Conservation (phyloP, 2,113 vertebrate genomes). For the Trematomus loennbergii region DNA sequence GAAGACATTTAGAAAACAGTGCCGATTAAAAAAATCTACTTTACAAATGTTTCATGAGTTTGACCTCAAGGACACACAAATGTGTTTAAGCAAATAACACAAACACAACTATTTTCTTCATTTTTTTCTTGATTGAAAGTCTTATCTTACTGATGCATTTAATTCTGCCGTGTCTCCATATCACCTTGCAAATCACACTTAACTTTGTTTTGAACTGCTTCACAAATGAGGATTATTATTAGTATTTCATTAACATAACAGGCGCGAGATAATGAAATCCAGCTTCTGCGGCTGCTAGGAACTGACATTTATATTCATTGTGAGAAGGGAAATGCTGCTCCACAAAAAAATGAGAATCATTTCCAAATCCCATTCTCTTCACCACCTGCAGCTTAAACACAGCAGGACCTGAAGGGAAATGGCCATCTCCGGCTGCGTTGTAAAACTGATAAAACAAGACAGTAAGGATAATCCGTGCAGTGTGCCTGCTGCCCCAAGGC, state of each 20-base stretch:
- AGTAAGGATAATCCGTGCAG: constrained; percentile 44
- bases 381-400: constrained; percentile 63
- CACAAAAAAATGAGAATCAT: constrained; percentile 20
- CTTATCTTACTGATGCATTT: background rate
- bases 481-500: constrained; percentile 41
- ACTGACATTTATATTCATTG: constrained; percentile 49
- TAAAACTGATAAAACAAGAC: constrained; percentile 56
- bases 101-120: background rate
- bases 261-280: constrained; percentile 7
- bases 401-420: constrained; percentile 52
- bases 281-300: background rate
- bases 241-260: constrained; percentile 16
- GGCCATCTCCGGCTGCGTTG: constrained; percentile 50
- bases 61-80: background rate
- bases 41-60: background rate
- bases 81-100: background rate
- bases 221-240: constrained; percentile 20
- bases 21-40: background rate
- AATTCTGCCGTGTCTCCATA: background rate
- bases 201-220: constrained; percentile 22
- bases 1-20: background rate
- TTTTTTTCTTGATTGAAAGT: background rate
- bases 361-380: constrained; percentile 53
- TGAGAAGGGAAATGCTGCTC: constrained; percentile 30
- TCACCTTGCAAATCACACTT: constrained; percentile 2